Conservation (phyloP, 2,797 vertebrate genomes). For the Chelonia mydas region DNA sequence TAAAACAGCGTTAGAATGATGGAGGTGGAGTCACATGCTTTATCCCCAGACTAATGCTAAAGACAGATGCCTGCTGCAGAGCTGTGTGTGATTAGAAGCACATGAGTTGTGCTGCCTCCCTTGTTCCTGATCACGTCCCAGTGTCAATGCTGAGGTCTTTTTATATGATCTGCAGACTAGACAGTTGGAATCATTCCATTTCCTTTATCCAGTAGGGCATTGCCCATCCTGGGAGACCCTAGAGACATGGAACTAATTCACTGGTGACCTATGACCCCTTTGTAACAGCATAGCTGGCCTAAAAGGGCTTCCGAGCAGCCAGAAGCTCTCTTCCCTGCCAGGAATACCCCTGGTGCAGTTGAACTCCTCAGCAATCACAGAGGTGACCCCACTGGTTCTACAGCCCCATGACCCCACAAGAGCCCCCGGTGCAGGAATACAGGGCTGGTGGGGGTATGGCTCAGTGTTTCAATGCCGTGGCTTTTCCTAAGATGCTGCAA, state of each 20-base stretch:
- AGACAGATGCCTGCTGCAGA: not conserved
- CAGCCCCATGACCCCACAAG: not conserved
- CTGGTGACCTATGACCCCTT: not conserved
- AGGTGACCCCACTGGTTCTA: not conserved
- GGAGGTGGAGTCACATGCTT: not conserved
- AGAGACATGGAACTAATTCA: not conserved
- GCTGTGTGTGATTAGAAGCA: not conserved
- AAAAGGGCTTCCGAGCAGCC: not conserved
- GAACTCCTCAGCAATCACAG: not conserved
- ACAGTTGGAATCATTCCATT: not conserved
- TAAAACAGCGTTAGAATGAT: not conserved
- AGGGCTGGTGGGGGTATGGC: not conserved
- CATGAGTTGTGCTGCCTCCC: not conserved
- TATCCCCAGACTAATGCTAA: not conserved
- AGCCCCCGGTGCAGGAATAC: not conserved
- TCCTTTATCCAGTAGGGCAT: not conserved
- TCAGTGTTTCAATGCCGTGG: not conserved
- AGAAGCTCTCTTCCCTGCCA: not conserved
- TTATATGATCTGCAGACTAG: not conserved
- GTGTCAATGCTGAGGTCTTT: not conserved
- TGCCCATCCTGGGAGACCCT: not conserved
- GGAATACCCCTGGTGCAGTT: not conserved
- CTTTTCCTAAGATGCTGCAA: not conserved
- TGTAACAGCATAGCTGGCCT: not conserved
- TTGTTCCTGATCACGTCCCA: not conserved